These are phyloP conservation scores for Eupleurogrammus muticus DNA, from an alignment of 2,797 vertebrate species.

Conservation along the genomic window DNA sequence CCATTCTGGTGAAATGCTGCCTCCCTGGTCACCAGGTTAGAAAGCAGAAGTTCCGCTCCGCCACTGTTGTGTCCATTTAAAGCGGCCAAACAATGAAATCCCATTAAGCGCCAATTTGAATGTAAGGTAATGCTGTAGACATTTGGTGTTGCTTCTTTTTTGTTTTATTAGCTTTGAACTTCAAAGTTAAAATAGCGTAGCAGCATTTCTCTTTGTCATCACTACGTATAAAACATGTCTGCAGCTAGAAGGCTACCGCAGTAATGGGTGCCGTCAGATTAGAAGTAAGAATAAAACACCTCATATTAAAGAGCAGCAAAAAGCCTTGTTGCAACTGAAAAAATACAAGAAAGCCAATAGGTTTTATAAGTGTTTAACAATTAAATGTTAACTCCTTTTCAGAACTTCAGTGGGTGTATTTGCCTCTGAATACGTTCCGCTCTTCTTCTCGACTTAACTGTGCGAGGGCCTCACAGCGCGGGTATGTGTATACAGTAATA, in stretches of 20 bases:
- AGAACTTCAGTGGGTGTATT: slow-evolving; percentile 48
- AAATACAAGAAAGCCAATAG: slow-evolving; percentile 25
- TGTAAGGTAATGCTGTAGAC: background rate
- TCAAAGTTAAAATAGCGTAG: slow-evolving; percentile 40
- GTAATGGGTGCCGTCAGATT: slow-evolving; percentile 62
- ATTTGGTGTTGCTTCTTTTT: slow-evolving; percentile 5
- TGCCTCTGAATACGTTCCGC: slow-evolving; percentile 49
- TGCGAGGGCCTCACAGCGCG: slow-evolving; percentile 50
- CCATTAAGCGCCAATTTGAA: background rate
- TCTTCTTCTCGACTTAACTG: slow-evolving; percentile 45
- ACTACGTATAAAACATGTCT: slow-evolving; percentile 18
- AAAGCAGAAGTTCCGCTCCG: slow-evolving; percentile 39
- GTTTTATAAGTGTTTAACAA: slow-evolving; percentile 52
- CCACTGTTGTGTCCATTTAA: slow-evolving; percentile 25
- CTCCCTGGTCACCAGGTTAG: slow-evolving; percentile 63
- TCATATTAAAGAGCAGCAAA: slow-evolving; percentile 47
- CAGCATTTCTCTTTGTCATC: slow-evolving; percentile 22
- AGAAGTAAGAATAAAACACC: slow-evolving; percentile 56
- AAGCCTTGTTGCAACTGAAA: slow-evolving; percentile 46
- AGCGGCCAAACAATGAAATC: slow-evolving; percentile 30
- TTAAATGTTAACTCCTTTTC: slow-evolving; percentile 62
- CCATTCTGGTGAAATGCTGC: slow-evolving; percentile 64
- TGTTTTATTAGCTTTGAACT: slow-evolving; percentile 66
- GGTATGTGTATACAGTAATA: slow-evolving; percentile 67
- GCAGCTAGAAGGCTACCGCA: slow-evolving; percentile 48